Evolutionary conservation across 2,888 invertebrate species (phyloP).

Genomic region (Lasioglossum villosulum): DNA sequence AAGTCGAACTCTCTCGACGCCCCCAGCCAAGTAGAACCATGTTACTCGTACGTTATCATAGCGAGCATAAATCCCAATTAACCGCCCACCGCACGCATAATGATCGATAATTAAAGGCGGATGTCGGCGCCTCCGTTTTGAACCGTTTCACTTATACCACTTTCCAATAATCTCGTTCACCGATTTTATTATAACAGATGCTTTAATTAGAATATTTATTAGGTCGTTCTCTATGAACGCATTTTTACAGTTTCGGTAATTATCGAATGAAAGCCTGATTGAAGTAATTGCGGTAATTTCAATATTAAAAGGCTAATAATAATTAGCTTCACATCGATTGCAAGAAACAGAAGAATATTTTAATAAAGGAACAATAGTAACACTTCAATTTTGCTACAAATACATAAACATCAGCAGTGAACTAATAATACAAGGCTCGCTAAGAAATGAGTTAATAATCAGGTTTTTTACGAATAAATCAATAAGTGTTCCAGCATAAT

Average conservation of each 20-base stretch:
- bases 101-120: constrained; percentile 78
- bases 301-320: neutral
- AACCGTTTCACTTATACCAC: constrained; percentile 23
- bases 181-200: neutral
- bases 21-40: constrained; percentile 39
- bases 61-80: constrained; percentile 80
- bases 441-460: neutral
- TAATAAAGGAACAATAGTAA: too few relatives aligned
- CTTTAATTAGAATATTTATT: neutral
- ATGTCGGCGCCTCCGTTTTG: constrained; percentile 61
- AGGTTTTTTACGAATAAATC: neutral
- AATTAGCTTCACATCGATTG: too few relatives aligned
- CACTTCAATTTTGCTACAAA: too few relatives aligned
- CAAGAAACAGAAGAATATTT: too few relatives aligned
- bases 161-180: neutral
- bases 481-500: neutral
- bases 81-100: constrained; percentile 76
- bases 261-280: neutral
- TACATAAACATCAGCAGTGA: too few relatives aligned
- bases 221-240: neutral
- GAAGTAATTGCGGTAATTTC: neutral
- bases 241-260: neutral
- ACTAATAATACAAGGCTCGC: neutral
- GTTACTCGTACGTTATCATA: constrained; percentile 74
- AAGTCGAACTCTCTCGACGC: constrained; percentile 65